phyloP scores from a whole-genome alignment of 2,113 vertebrate species.

The Chinchilla lanigera region DNA sequence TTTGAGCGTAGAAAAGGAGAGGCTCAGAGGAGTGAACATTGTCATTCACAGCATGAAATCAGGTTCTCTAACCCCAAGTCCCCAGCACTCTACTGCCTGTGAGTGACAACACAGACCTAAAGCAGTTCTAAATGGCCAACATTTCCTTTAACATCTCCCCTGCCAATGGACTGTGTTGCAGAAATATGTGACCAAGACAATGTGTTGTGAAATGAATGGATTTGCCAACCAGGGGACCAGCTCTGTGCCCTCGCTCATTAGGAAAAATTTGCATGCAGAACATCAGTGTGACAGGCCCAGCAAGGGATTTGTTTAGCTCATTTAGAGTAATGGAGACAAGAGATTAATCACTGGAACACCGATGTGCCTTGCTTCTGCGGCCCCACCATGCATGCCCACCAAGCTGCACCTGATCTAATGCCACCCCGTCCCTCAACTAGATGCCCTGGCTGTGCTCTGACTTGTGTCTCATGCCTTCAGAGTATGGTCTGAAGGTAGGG shows the following conservation, averaged over 20 bases:
- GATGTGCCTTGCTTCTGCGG: slow-evolving; percentile 41
- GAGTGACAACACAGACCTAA: background rate
- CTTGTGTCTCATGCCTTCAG: background rate
- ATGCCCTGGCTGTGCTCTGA: background rate
- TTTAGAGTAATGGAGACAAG: slow-evolving; percentile 86
- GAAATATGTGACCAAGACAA: slow-evolving; percentile 42
- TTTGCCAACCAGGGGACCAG: slow-evolving; percentile 72
- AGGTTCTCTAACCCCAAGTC: background rate
- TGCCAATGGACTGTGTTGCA: slow-evolving; percentile 3
- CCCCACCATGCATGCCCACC: slow-evolving; percentile 47
- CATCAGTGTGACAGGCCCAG: slow-evolving; percentile 84
- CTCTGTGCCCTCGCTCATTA: slow-evolving; percentile 80
- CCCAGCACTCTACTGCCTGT: rapidly evolving
- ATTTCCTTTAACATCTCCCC: slow-evolving; percentile 40
- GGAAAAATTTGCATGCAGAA: slow-evolving; percentile 84
- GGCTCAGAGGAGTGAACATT: background rate
- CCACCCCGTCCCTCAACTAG: background rate
- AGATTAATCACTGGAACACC: slow-evolving; percentile 84
- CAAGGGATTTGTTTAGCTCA: slow-evolving; percentile 86
- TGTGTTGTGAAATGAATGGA: slow-evolving; percentile 60
- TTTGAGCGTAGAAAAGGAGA: background rate
- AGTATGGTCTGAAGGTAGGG: background rate
- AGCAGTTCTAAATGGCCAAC: background rate
- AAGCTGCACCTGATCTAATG: too few species aligned
- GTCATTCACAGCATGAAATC: background rate